A percentile compares a stretch with the other conserved stretches of the same genome.
These are phyloP conservation scores for Genyomyrus donnyi DNA, from an alignment of 2,113 vertebrate genomes.

Conservation along the genomic window DNA sequence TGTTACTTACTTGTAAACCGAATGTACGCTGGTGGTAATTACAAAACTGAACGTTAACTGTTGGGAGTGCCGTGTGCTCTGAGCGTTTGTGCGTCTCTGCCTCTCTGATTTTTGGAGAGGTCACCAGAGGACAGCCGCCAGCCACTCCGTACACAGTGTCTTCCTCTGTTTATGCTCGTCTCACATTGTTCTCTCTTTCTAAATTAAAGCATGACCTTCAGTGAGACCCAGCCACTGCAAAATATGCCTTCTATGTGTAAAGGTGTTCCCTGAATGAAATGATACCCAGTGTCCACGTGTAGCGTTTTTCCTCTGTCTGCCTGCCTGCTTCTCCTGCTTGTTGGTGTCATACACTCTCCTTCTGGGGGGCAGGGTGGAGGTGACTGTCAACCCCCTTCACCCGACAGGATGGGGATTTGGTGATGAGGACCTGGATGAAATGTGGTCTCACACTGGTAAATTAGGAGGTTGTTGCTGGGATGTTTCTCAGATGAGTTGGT, in stretches of 20 bases:
- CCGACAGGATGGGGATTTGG: neutral
- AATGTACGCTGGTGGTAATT: neutral
- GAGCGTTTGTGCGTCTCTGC: neutral
- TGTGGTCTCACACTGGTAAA: neutral
- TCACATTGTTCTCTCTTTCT: neutral
- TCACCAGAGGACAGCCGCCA: neutral
- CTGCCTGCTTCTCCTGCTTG: neutral
- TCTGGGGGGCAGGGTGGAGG: neutral
- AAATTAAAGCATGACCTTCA: neutral
- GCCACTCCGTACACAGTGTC: neutral
- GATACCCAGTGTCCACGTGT: too few relatives aligned
- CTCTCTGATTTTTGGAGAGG: neutral
- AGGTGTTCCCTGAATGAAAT: neutral
- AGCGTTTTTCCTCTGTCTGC: neutral
- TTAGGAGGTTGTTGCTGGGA: neutral
- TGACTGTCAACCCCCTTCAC: neutral
- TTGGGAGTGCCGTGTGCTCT: neutral
- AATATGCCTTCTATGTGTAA: neutral
- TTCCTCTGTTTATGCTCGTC: neutral
- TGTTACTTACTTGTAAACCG: neutral
- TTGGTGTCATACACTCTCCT: neutral
- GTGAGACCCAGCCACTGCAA: neutral
- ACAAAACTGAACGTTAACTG: neutral
- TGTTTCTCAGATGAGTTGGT: neutral
- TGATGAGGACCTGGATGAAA: neutral